Base-by-base conservation (phyloP, 1,140 invertebrate species). In the Yoshiicerus persimilis region DNA sequence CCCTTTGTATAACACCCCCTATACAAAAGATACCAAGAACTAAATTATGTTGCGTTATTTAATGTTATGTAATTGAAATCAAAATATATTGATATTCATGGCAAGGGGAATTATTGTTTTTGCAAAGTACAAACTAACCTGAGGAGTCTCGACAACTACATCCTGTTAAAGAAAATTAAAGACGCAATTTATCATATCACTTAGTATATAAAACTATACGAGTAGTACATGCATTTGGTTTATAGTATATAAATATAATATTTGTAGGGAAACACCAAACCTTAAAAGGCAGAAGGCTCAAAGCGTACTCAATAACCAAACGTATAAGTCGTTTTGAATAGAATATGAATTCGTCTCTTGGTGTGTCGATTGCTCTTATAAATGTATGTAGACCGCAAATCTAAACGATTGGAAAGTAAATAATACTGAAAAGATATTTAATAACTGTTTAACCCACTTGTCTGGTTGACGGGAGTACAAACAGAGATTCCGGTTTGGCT, bases 301-400 rank as follows among this genome's bases (percentile, higher is more conserved):
- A 93, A 0, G 98, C 97, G 93, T 96, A 98, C 93, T 99, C 99
- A 91, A 99, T 99, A 4, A 99, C 96, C 27, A 99, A 93, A 36
- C 98, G 94, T 93, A 99, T 99, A 4, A 99, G 94, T 27, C 99
- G 94, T 92, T 99, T 99, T 3, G 98, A 99, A 92, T 99, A 99
- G 93, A 99, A 99, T 89, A 99, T 99, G 93, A 99, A 99, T 93
- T 99, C 98, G 93, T 99, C 98, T 32, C 98, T 94, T 0, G 96
- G 95, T 4, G 97, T 99, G 87, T 98, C 95, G 92, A 96, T 96
- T 92, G 98, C 98, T 66, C 98, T 94, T 91, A 98, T 98, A 92
- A 98, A 97, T 5, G 97, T 98, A 92, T 98, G 97, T 4, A 98
- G 93, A 25, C 97, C 97, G 91, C 95, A 95, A 6, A 97, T 96